Percentiles rank a stretch among this genome's conserved stretches.
phyloP scores from a whole-genome alignment of 2,113 vertebrate genomes.

The Enhydra lutris region DNA sequence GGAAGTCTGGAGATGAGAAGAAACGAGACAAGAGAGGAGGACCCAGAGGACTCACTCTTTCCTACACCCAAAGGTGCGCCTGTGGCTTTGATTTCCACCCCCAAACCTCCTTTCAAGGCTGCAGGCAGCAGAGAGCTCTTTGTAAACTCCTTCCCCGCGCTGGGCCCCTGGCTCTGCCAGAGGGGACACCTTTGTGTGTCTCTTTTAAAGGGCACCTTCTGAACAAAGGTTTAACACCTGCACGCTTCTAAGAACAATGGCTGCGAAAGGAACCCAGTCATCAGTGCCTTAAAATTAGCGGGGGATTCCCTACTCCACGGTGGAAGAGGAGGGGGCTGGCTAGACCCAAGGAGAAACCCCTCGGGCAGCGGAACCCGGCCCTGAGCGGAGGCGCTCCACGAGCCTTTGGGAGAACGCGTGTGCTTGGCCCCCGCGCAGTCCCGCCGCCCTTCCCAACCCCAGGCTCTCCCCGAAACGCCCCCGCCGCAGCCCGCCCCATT shows the following conservation, averaged over 20 bases:
- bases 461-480: conserved; percentile 62
- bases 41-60: conserved; percentile 33
- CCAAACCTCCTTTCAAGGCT: conserved; percentile 50
- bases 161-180: conserved; percentile 23
- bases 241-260: conserved; percentile 53
- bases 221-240: conserved; percentile 75
- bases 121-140: conserved; percentile 68
- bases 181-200: conserved; percentile 45
- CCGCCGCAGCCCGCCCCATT: conserved; percentile 61
- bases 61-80: conserved; percentile 68
- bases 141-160: conserved; percentile 72
- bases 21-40: not conserved
- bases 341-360: not conserved
- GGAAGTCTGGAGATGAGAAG: not conserved
- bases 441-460: not conserved
- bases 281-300: conserved; percentile 51
- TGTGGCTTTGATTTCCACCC: conserved; percentile 45
- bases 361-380: not conserved
- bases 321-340: conserved; percentile 45
- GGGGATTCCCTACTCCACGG: conserved; percentile 73
- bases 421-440: not conserved
- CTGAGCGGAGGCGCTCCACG: not conserved
- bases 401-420: not conserved
- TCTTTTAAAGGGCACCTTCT: conserved; percentile 55
- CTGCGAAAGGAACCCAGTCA: not conserved